These are phyloP conservation scores for Drosophila micromelanica DNA, from an alignment of 1,140 invertebrate species.

Conservation along the genomic window DNA sequence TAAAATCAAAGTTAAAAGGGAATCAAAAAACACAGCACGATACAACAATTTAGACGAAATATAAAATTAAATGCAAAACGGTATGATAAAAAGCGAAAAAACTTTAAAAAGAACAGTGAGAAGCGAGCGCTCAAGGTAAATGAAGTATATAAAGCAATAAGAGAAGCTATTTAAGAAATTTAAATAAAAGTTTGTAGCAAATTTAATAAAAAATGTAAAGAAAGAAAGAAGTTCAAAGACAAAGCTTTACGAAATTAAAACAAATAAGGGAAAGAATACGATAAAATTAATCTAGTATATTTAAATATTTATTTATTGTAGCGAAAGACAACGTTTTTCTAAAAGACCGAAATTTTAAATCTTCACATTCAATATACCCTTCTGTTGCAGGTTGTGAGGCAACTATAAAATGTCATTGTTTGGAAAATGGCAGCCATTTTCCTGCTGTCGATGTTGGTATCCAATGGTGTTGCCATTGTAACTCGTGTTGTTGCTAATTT, in stretches of 20 bases:
- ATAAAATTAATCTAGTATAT: too few relatives aligned
- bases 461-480: constrained; percentile 12
- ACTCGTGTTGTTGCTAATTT: constrained; percentile 59
- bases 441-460: constrained; percentile 15
- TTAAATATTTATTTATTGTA: too few relatives aligned
- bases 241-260: neutral
- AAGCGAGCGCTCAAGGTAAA: neutral
- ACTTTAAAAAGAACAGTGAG: neutral
- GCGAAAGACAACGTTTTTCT: too few relatives aligned
- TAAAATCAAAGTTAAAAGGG: too few relatives aligned
- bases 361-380: neutral
- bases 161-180: neutral
- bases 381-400: neutral
- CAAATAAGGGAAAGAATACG: too few relatives aligned
- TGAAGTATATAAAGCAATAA: neutral
- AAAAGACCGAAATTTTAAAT: too few relatives aligned
- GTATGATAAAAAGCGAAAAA: neutral
- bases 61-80: too few relatives aligned
- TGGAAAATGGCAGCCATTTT: constrained; percentile 22
- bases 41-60: too few relatives aligned
- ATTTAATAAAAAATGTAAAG: neutral
- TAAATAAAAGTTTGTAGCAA: neutral
- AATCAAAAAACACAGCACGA: too few relatives aligned
- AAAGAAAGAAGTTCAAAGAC: too few relatives aligned
- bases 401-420: constrained; percentile 13